Evolutionary conservation across 2,888 invertebrate genomes (phyloP), one percentile per base, ranked within the genome.

Genomic region (Tortricodes alternella): DNA sequence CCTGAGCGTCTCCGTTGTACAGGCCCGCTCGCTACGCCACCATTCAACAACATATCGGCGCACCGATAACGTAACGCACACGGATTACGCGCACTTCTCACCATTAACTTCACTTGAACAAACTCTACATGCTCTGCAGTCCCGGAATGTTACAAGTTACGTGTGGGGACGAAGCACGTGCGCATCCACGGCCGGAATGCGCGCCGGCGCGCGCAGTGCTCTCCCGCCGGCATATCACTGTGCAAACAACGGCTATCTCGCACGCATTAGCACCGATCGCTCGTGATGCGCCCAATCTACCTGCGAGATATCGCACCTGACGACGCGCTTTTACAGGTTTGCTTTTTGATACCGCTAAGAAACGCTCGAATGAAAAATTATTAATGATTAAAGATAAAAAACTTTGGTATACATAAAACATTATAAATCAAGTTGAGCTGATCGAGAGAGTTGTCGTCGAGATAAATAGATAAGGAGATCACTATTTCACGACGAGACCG

Each of bases 1-100:
- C 78, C 88, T 86, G 80, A 90, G 83, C 75, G 89, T 83, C 89
- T 89, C 89, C 90, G 90, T 90, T 81, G 85, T 89, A 84, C 80
- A 79, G 80, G 80, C 82, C 83, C 85, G 80, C 83, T 81, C 78
- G 70, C 75, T 78, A 68, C 72, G 71, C 71, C 70, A 76, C 80
- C 85, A 90, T 83, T 75, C 85, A 88, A 84, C 86, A 84, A 85
- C 90, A 90, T 90, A 85, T 82, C 89, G 88, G 74, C 83, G 76
- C 76, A 71, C 80, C 79, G 76, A 76, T 71, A 70, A 63, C 67
- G 71, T 63, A 65, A 72, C 74, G 67, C 73, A 67, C 76, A 69
- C 63, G 64, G 69, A 69, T 67, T 69, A 74, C 74, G 62, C 64
- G 60, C 74, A 71, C 77, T 68, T 53, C 66, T 73, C 74, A 82